Evolutionary conservation across 2,888 invertebrate species (phyloP).

Genomic region (Drosophila mimetica): DNA sequence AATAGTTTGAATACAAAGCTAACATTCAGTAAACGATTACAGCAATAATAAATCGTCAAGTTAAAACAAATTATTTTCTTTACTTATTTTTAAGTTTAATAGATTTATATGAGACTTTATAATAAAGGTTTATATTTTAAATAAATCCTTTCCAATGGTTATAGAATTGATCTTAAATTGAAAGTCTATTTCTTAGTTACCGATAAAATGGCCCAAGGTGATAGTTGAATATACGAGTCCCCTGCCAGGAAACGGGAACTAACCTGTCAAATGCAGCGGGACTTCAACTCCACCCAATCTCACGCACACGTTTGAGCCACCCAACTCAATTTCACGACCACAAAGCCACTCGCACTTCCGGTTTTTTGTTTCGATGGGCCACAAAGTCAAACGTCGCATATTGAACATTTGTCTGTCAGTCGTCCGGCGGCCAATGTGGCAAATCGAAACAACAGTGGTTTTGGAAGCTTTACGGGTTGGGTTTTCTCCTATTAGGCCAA

Average conservation of each 20-base stretch:
- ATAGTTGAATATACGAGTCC: background rate
- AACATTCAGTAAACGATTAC: too few relatives aligned
- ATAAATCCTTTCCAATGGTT: background rate
- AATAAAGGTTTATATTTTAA: background rate
- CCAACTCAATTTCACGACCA: constrained; percentile 21
- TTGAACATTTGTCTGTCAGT: constrained; percentile 46
- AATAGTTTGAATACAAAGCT: too few relatives aligned
- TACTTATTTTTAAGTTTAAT: too few relatives aligned
- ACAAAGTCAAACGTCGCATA: constrained; percentile 53
- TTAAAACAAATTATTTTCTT: too few relatives aligned
- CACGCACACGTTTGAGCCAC: constrained; percentile 7
- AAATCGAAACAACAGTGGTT: constrained; percentile 21
- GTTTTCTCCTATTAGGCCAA: background rate
- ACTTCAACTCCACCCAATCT: constrained; percentile 9
- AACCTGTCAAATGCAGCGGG: constrained; percentile 35
- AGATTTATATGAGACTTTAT: too few relatives aligned
- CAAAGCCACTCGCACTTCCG: constrained; percentile 43
- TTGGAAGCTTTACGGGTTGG: constrained; percentile 1
- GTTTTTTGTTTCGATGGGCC: constrained; percentile 45
- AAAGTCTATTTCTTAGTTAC: background rate
- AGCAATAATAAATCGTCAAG: too few relatives aligned
- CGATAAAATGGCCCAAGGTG: background rate
- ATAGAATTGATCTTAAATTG: background rate
- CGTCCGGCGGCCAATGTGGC: constrained; percentile 22
- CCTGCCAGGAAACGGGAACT: background rate